Evolutionary conservation across 2,888 invertebrate genomes (phyloP), one percentile per base, ranked within the genome.

Genomic region (Cantharis flavilabris): DNA sequence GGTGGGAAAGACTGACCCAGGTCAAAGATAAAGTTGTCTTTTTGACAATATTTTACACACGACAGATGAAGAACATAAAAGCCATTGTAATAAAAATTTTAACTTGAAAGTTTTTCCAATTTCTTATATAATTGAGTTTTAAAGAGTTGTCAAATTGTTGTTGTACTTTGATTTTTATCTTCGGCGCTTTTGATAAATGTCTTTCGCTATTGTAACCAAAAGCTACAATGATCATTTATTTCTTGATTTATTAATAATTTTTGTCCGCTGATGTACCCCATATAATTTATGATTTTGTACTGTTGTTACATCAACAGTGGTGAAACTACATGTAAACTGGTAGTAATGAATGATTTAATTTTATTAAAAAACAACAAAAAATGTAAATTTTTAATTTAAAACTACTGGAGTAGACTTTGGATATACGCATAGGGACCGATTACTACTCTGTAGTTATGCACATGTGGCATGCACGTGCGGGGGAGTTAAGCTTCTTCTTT

Each of bases 401-500:
- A 33, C 49, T 49, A 49, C 49, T n/a, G 9, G 69, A 65, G 71
- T 77, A 75, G 33, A 62, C 71, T 30, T 72, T 62, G 70, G 77
- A 72, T 69, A 77, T 30, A 75, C 77, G 77, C 71, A 14, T 63
- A 71, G n/a, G 73, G 70, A 18, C 70, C 67, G 28, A 33, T 73
- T 67, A 76, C 49, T 76, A 75, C 76, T 73, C 65, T 20, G 28
- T 33, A 73, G 73, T 70, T 78, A 70, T 73, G 73, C 76, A 76
- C 78, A 78, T 78, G 70, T 78, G 78, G 78, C 69, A 75, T 73
- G 73, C 78, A 78, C 78, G 78, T 78, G 78, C 78, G 73, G 70
- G 71, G 71, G 70, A 78, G 73, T 76, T n/a, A 49, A 49, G n/a
- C 75, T 76, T 26, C 72, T 65, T 70, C 71, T 30, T 75, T 75